Conservation (phyloP, 2,888 invertebrate species). For the Catocala fraxini region DNA sequence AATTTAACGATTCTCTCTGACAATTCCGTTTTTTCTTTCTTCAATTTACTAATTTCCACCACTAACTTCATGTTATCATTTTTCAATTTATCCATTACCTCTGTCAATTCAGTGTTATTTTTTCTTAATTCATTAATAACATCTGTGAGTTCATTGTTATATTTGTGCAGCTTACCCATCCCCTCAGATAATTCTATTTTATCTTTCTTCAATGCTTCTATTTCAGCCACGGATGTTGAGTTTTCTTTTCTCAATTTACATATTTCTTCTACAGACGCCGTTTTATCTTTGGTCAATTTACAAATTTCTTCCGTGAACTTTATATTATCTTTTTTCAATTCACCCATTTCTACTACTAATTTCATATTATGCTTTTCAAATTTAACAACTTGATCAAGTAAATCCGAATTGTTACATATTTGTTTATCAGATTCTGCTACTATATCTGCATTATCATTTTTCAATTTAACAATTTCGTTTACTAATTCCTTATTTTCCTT, state of each 20-base stretch:
- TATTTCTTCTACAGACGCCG: background rate
- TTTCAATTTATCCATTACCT: conserved; percentile 6
- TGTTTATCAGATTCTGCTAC: too few species aligned
- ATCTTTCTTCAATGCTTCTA: conserved; percentile 1
- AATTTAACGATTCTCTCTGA: conserved; percentile 36
- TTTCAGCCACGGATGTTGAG: background rate
- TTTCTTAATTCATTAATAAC: background rate
- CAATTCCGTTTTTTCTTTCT: conserved; percentile 2
- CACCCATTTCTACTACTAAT: background rate
- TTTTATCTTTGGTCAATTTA: background rate
- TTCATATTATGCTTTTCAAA: background rate
- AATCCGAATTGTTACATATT: too few species aligned
- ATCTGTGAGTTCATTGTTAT: background rate
- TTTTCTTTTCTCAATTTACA: conserved; percentile 1
- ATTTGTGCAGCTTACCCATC: background rate
- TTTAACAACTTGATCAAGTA: too few species aligned
- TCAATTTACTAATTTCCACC: conserved; percentile 1
- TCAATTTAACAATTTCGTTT: background rate
- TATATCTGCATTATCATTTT: background rate
- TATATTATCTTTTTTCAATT: conserved; percentile 5
- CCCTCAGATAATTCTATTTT: background rate
- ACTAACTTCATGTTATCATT: conserved; percentile 1
- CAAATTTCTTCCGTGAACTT: background rate
- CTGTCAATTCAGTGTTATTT: conserved; percentile 3
- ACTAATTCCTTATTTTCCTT: background rate